These are phyloP conservation scores for Paramacrobiotus metropolitanus DNA, from an alignment of 1,140 invertebrate genomes.

Conservation along the genomic window DNA sequence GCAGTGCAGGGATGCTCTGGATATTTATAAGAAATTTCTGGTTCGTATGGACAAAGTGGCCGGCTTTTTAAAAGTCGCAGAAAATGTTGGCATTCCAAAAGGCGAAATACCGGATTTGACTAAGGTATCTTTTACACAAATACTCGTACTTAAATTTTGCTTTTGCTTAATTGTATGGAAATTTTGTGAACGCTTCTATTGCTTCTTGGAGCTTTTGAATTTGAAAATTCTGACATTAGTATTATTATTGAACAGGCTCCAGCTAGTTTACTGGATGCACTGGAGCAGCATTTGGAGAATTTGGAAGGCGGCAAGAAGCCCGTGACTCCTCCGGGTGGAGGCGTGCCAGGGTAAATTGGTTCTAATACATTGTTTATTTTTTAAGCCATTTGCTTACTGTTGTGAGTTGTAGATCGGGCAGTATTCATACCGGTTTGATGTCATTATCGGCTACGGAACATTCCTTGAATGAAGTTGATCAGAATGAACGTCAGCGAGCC, in stretches of 20 bases:
- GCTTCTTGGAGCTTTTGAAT: too few relatives aligned
- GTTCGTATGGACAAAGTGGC: constrained; percentile 94
- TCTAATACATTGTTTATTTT: not conserved
- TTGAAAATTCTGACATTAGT: too few relatives aligned
- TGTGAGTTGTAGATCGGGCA: not conserved
- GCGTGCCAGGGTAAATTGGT: constrained; percentile 13
- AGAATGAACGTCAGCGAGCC: not conserved
- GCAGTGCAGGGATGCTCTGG: constrained; percentile 74
- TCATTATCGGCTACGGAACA: constrained; percentile 3
- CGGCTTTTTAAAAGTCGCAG: constrained; percentile 89
- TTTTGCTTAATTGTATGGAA: too few relatives aligned
- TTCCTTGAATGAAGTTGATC: not conserved
- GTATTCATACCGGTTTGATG: not conserved
- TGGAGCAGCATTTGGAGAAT: constrained; percentile 78
- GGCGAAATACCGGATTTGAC: constrained; percentile 96
- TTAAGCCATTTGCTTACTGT: not conserved
- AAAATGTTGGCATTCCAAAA: constrained; percentile 95
- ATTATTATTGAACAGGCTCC: constrained; percentile 54
- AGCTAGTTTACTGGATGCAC: constrained; percentile 81
- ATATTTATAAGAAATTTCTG: constrained; percentile 96
- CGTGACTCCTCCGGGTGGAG: constrained; percentile 12
- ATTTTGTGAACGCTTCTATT: too few relatives aligned
- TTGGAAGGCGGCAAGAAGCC: constrained; percentile 67
- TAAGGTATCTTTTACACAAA: constrained; percentile 40
- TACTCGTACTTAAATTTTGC: too few relatives aligned